Base-by-base conservation (phyloP, 2,797 vertebrate genomes). In the Phataginus tetradactyla region DNA sequence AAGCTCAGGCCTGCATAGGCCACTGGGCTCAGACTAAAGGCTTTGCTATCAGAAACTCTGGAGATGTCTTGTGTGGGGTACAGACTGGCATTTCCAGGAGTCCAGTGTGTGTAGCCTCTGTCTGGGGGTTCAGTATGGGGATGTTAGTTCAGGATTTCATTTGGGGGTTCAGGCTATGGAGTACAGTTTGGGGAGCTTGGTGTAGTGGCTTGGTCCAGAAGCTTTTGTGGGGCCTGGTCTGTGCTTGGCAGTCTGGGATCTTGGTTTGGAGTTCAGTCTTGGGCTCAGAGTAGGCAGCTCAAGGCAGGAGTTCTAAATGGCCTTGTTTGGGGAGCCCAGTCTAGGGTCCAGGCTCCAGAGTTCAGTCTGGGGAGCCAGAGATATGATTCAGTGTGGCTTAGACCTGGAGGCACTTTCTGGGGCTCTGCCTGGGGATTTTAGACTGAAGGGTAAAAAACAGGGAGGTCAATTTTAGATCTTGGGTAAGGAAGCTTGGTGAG, bases 281-380 rank as follows among this genome's bases (percentile, higher is more conserved):
- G 39, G 64, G 79, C 6, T 95, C 42, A 91, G 42, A 57, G 34
- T 45, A 87, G n/a, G n/a, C 45, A 77, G 34, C n/a, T 68, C 12
- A 91, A 66, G 59, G 37, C 55, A 96, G 57, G 29, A 90, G n/a
- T 87, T 89, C 25, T 34, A 94, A 25, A 9, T 81, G 74, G 55
- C 53, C 34, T 85, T n/a, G 49, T 87, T 86, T 72, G 71, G 66
- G 68, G 66, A 92, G 49, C 12, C 39, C 68, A 66, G 37, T 42
- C 59, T 91, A 37, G 23, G 53, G 42, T 63, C 51, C 7, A 77
- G 53, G 34, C 37, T 77, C 32, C n/a, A 77, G 72, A 86, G 72
- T 92, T 92, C 15, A 77, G 68, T 77, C 37, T 86, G 32, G 32
- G 68, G 64, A 96, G 93, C 39, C 79, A 94, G 51, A 97, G 49